phyloP scores from a whole-genome alignment of 2,888 invertebrate genomes.

The Allacma fusca region DNA sequence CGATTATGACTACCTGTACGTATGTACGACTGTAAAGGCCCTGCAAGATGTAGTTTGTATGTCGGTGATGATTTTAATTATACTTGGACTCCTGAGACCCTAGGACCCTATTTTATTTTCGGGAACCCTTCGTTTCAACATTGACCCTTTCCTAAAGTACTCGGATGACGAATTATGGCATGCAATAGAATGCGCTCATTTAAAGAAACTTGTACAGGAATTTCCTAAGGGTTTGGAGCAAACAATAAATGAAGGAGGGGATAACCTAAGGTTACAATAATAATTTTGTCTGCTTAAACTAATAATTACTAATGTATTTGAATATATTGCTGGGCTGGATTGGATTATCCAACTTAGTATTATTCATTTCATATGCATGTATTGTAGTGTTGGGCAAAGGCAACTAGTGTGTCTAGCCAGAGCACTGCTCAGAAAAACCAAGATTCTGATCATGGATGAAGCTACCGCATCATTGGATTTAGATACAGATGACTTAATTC shows the following conservation, averaged over 20 bases:
- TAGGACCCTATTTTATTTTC: slow-evolving; percentile 71
- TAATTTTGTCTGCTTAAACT: not conserved
- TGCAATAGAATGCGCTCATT: slow-evolving; percentile 68
- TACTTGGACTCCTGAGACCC: too few species aligned
- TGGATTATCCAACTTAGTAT: too few species aligned
- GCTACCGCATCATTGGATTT: slow-evolving; percentile 83
- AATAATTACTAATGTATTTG: not conserved
- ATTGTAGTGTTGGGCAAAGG: slow-evolving; percentile 25
- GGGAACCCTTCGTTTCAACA: slow-evolving; percentile 69
- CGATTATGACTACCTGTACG: not conserved
- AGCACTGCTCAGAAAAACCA: slow-evolving; percentile 76
- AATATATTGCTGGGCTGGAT: too few species aligned
- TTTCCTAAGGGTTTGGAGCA: slow-evolving; percentile 62
- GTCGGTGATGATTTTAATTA: too few species aligned
- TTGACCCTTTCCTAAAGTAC: slow-evolving; percentile 68
- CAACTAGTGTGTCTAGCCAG: slow-evolving; percentile 31
- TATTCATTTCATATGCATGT: too few species aligned
- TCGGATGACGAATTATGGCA: slow-evolving; percentile 68
- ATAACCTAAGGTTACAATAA: slow-evolving; percentile 61
- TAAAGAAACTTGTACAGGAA: slow-evolving; percentile 63
- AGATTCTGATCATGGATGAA: slow-evolving; percentile 84
- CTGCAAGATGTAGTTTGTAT: too few species aligned
- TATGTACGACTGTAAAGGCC: too few species aligned
- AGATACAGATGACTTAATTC: slow-evolving; percentile 68
- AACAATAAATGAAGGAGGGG: slow-evolving; percentile 64